Percentiles rank a stretch among this genome's conserved stretches.
Evolutionary conservation across 2,888 invertebrate species (phyloP).

Genomic region (Molorchus minor): DNA sequence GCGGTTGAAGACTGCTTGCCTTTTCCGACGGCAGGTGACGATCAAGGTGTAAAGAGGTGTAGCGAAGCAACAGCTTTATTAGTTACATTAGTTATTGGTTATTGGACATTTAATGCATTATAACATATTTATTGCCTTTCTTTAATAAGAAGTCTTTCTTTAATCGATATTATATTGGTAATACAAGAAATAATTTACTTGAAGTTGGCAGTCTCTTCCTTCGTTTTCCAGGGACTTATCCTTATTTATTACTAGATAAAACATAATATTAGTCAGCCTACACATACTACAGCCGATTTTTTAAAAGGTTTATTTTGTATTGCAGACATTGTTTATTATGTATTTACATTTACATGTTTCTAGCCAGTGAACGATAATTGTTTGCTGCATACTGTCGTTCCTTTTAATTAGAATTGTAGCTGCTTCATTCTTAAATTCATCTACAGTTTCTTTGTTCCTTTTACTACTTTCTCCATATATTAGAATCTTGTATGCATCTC

Average conservation of each 20-base stretch:
- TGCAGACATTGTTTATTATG: too few species aligned
- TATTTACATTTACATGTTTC: too few species aligned
- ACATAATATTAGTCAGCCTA: background rate
- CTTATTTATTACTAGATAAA: background rate
- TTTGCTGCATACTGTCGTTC: too few species aligned
- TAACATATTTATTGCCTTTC: slow-evolving; percentile 7
- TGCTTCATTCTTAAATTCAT: too few species aligned
- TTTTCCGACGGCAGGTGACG: slow-evolving; percentile 25
- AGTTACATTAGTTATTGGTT: slow-evolving; percentile 22
- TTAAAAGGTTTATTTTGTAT: too few species aligned
- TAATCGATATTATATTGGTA: slow-evolving; percentile 12
- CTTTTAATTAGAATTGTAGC: too few species aligned
- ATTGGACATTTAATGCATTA: slow-evolving; percentile 17
- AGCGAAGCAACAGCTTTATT: slow-evolving; percentile 25
- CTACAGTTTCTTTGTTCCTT: too few species aligned
- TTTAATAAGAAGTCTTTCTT: background rate
- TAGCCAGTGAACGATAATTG: too few species aligned
- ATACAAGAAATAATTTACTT: background rate
- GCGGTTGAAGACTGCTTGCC: slow-evolving; percentile 1
- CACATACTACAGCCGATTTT: too few species aligned
- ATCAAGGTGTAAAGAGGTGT: slow-evolving; percentile 23
- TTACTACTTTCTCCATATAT: too few species aligned
- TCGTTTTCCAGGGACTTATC: slow-evolving; percentile 1
- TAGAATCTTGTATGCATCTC: too few species aligned
- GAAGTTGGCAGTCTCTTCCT: background rate